These are phyloP conservation scores for Psittacula derbiana DNA, from an alignment of 2,797 vertebrate species.

Conservation along the genomic window DNA sequence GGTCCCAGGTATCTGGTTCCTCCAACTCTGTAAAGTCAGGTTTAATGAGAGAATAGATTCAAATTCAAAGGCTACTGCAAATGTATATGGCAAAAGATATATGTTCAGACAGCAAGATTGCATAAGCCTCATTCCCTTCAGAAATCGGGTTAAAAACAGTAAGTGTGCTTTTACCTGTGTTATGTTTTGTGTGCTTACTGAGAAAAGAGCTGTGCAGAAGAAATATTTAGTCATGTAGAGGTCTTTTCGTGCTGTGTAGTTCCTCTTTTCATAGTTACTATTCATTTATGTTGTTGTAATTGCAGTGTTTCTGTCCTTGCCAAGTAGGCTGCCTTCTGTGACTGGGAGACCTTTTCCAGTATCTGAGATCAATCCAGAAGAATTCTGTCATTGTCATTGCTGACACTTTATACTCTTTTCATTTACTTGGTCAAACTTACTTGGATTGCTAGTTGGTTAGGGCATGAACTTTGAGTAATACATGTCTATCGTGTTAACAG, in stretches of 20 bases:
- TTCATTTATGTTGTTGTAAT: neutral
- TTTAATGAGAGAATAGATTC: neutral
- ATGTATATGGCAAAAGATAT: neutral
- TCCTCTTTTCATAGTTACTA: neutral
- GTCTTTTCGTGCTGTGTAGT: neutral
- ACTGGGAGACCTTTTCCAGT: neutral
- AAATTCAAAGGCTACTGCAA: neutral
- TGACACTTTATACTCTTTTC: neutral
- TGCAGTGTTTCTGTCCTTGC: neutral
- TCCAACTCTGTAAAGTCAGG: neutral
- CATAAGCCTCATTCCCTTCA: neutral
- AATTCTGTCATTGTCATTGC: neutral
- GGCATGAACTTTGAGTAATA: neutral
- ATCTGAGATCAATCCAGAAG: neutral
- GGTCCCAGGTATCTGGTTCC: neutral
- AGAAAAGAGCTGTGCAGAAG: neutral
- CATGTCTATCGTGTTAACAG: neutral
- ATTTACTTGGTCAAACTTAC: neutral
- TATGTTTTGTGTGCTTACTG: neutral
- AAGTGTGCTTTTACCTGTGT: neutral
- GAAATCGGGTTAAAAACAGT: slow-evolving; percentile 1
- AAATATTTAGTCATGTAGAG: neutral
- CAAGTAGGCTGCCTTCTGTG: neutral
- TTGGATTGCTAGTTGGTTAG: neutral
- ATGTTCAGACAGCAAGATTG: neutral